Evolutionary conservation across 2,797 vertebrate species (phyloP).

Genomic region (Toxotes lorentzi): DNA sequence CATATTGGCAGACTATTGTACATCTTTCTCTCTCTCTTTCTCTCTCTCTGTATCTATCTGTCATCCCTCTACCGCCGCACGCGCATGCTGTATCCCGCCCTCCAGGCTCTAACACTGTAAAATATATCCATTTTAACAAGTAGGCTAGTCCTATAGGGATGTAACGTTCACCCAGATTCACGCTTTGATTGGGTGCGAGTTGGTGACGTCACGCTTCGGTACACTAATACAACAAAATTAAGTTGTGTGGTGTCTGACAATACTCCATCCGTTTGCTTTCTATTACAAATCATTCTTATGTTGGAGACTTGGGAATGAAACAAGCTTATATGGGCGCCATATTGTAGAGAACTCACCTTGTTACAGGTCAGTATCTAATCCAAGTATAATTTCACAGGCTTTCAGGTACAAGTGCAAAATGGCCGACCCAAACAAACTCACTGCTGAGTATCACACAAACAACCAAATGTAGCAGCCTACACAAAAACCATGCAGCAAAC

Average conservation of each 20-base stretch:
- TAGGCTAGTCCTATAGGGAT: conserved; percentile 18
- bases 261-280: background rate
- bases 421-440: background rate
- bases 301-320: background rate
- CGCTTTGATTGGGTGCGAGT: background rate
- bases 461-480: too few relatives aligned
- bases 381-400: too few relatives aligned
- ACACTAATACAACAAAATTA: background rate
- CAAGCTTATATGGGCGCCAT: background rate
- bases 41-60: conserved; percentile 10
- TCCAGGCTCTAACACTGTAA: conserved; percentile 14
- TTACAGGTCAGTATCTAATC: background rate
- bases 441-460: too few relatives aligned
- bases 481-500: too few relatives aligned
- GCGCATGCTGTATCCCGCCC: conserved; percentile 17
- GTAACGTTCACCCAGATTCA: background rate
- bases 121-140: conserved; percentile 23
- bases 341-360: background rate
- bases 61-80: background rate
- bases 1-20: conserved; percentile 61
- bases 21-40: conserved; percentile 28
- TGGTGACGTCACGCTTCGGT: background rate
- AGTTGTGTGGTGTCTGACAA: background rate
- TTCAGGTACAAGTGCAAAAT: too few relatives aligned
- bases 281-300: background rate